phyloP scores from a whole-genome alignment of 2,113 vertebrate species.

The Raja brachyura region DNA sequence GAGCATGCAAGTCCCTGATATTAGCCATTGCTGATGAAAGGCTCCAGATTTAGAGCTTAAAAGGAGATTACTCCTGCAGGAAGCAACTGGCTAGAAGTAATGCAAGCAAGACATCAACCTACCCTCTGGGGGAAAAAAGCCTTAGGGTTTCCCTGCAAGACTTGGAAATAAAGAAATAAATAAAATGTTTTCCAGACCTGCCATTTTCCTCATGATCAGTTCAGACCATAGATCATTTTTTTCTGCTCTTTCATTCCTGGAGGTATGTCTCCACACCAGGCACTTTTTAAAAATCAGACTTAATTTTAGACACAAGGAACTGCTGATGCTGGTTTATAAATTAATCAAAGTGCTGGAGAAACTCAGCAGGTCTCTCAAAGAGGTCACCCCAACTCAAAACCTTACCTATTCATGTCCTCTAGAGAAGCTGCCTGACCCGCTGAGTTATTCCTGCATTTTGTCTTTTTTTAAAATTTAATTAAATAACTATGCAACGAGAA shows the following conservation, averaged over 20 bases:
- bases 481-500: background rate
- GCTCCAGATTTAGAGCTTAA: background rate
- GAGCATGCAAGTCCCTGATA: background rate
- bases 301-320: too few species aligned
- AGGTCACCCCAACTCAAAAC: too few species aligned
- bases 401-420: too few species aligned
- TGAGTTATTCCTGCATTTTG: too few species aligned
- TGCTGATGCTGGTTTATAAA: too few species aligned
- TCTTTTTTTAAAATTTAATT: background rate
- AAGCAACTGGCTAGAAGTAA: background rate
- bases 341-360: too few species aligned
- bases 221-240: slow-evolving; percentile 13
- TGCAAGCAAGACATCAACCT: background rate
- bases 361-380: too few species aligned
- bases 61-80: background rate
- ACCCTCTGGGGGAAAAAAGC: too few species aligned
- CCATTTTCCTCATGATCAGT: background rate
- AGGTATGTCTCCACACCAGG: background rate
- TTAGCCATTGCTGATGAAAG: background rate
- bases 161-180: slow-evolving; percentile 7
- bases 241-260: background rate
- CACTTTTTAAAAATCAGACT: slow-evolving; percentile 12
- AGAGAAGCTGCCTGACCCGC: too few species aligned
- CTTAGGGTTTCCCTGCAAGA: background rate
- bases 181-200: slow-evolving; percentile 27